A percentile compares a stretch with the other conserved stretches of the same genome.
These are phyloP conservation scores for Nycteola revayana DNA, from an alignment of 2,888 invertebrate genomes.

Conservation along the genomic window DNA sequence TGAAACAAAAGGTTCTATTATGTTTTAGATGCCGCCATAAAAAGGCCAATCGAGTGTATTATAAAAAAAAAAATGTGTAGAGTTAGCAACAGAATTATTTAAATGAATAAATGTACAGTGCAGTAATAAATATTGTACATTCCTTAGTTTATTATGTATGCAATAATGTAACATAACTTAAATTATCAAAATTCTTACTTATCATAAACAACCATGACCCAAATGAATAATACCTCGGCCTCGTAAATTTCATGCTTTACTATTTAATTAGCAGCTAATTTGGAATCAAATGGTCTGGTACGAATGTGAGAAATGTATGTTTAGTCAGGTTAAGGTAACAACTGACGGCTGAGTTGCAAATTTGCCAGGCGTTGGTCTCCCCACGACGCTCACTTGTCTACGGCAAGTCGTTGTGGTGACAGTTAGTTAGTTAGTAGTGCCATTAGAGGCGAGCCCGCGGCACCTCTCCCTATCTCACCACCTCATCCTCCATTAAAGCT, in stretches of 20 bases:
- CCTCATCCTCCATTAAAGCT: conserved; percentile 62
- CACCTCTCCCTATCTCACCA: conserved; percentile 50
- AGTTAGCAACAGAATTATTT: too few species aligned
- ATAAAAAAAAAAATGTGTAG: too few species aligned
- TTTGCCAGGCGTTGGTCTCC: conserved; percentile 18
- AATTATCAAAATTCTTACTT: too few species aligned
- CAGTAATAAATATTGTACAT: too few species aligned
- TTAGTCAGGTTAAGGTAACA: conserved; percentile 46
- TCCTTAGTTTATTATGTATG: too few species aligned
- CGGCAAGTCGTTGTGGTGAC: conserved; percentile 61
- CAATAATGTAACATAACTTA: too few species aligned
- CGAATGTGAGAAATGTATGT: conserved; percentile 39
- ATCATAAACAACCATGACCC: too few species aligned
- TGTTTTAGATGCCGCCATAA: conserved; percentile 18
- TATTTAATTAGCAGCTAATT: conserved; percentile 52
- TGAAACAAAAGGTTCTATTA: conserved; percentile 26
- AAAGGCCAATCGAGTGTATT: conserved; percentile 12
- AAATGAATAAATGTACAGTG: too few species aligned
- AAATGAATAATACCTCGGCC: conserved; percentile 29
- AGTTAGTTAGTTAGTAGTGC: conserved; percentile 71
- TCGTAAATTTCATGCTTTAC: conserved; percentile 30
- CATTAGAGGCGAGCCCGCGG: conserved; percentile 60
- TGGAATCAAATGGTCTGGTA: conserved; percentile 40
- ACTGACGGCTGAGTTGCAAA: conserved; percentile 43
- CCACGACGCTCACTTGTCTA: conserved; percentile 40